Conservation (phyloP, 2,113 vertebrate genomes). For the Rhinoderma darwinii region DNA sequence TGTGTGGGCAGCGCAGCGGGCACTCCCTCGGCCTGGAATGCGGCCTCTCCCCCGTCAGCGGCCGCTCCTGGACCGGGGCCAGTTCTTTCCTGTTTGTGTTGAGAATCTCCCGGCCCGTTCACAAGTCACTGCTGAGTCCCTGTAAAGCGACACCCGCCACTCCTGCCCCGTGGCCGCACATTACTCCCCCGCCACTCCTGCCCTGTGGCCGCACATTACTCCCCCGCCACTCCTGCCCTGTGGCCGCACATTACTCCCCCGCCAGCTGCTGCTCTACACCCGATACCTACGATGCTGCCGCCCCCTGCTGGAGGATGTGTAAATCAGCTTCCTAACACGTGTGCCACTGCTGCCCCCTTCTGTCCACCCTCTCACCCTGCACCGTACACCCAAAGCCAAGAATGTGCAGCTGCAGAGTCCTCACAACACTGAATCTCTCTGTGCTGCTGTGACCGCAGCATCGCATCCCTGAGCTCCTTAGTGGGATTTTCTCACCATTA, state of each 20-base stretch:
- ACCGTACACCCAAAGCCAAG: too few relatives aligned
- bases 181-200: background rate
- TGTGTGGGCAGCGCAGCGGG: background rate
- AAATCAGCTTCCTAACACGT: too few relatives aligned
- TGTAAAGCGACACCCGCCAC: background rate
- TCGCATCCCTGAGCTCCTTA: too few relatives aligned
- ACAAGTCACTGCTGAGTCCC: background rate
- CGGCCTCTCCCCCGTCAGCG: slow-evolving; percentile 9
- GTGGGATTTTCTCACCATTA: too few relatives aligned
- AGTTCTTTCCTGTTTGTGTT: slow-evolving; percentile 7
- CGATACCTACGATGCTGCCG: background rate
- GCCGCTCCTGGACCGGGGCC: fast-evolving
- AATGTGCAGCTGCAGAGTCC: too few relatives aligned
- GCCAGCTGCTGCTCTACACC: background rate
- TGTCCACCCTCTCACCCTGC: background rate
- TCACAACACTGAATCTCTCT: too few relatives aligned
- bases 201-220: background rate
- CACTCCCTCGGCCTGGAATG: slow-evolving; percentile 17
- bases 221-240: background rate
- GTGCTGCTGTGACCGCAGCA: too few relatives aligned
- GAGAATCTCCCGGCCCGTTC: too few relatives aligned
- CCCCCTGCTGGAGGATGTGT: background rate
- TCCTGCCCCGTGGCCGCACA: background rate
- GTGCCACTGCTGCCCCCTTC: background rate
- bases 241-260: background rate